Base-by-base conservation (phyloP, 2,888 invertebrate species). In the Xestia rhomboidea region DNA sequence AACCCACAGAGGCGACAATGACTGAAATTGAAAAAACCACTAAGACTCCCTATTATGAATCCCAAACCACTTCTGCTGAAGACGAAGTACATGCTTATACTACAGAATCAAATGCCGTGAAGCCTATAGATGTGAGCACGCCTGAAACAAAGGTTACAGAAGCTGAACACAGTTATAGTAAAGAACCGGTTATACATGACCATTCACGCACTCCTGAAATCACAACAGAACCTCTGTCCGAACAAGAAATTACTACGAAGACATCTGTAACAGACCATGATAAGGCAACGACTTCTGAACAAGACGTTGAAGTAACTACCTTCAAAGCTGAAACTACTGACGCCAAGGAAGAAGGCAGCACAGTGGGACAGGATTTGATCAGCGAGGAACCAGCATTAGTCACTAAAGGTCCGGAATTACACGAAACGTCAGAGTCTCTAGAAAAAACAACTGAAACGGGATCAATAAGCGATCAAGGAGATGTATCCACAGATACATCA, bases 401-500 rank as follows among this genome's bases (percentile, higher is more conserved):
- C 18, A 77, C 87, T 2, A 54, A 77, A 78, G 44, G 27, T 24
- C 76, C 88, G 8, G 82, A 81, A 60, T 68, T 62, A 46, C 51
- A 76, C n/a, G 57, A 67, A 73, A 83, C 73, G 34, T 79, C 77
- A 38, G 83, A 81, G 38, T 30, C 72, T 27, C 30, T 67, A 41
- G 81, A 84, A 62, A 78, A 79, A 79, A n/a, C 63, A 2, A 77
- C 76, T 68, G 81, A 81, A 76, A 54, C 41, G 63, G 77, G 51
- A 76, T 72, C 73, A 41, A 80, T 81, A 27, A 83, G 82, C 15
- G 82, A 87, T 80, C 74, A 84, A 69, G 66, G 73, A 72, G 85
- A 82, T 70, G 72, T 75, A 76, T 79, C 82, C n/a, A 88, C 87
- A 38, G 82, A 81, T 73, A 64, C 51, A 21, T 69, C 88, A 38